Evolutionary conservation across 2,113 vertebrate genomes (phyloP).

Genomic region (Xenopus tropicalis): DNA sequence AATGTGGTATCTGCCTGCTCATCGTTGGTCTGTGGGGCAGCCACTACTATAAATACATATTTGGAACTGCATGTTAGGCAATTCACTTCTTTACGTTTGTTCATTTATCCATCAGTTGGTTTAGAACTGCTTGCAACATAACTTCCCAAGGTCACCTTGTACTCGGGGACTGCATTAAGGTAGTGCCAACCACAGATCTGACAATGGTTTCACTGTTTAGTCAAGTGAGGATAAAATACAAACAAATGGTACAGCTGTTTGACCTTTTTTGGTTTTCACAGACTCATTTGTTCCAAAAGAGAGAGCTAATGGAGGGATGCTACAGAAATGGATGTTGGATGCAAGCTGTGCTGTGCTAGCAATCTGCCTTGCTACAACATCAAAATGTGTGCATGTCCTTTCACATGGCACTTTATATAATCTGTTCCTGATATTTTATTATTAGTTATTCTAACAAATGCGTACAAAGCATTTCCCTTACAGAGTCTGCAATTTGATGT

Average conservation of each 20-base stretch:
- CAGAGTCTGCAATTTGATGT: too few relatives aligned
- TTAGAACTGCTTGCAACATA: neutral
- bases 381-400: neutral
- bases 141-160: constrained; percentile 30
- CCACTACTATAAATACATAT: too few relatives aligned
- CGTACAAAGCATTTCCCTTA: too few relatives aligned
- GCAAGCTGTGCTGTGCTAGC: constrained; percentile 17
- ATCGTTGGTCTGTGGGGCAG: too few relatives aligned
- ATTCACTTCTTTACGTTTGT: too few relatives aligned
- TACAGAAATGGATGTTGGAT: constrained; percentile 17
- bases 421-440: too few relatives aligned
- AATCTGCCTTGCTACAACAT: neutral
- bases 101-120: too few relatives aligned
- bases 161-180: neutral
- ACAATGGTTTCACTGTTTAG: constrained; percentile 28
- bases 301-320: constrained; percentile 27
- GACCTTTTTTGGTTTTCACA: constrained; percentile 19
- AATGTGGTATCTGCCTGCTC: too few relatives aligned
- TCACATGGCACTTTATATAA: too few relatives aligned
- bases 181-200: constrained; percentile 1
- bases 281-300: constrained; percentile 35
- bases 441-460: too few relatives aligned
- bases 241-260: constrained; percentile 21
- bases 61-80: too few relatives aligned
- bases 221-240: constrained; percentile 29